These are phyloP conservation scores for Peromyscus maniculatus DNA, from an alignment of 2,113 vertebrate genomes.

Conservation along the genomic window DNA sequence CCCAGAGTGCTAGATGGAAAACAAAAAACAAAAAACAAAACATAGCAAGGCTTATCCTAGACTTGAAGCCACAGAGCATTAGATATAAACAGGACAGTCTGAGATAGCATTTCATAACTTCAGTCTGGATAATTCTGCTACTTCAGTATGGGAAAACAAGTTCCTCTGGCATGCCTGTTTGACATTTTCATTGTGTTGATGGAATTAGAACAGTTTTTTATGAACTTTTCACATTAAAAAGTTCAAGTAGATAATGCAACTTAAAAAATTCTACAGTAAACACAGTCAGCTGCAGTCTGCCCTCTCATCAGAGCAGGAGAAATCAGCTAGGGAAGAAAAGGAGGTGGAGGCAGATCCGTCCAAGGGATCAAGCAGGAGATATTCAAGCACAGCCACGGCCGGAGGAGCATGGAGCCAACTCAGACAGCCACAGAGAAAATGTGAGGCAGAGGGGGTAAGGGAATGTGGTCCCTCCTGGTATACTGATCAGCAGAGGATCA, in stretches of 20 bases:
- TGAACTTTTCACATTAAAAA: background rate
- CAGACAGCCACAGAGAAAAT: background rate
- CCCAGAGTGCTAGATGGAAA: constrained; percentile 2
- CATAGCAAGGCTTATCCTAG: background rate
- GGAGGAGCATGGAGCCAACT: background rate
- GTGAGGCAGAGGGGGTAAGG: background rate
- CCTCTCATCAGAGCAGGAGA: background rate
- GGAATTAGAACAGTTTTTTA: constrained; percentile 8
- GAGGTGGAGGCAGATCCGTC: background rate
- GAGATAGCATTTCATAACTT: constrained; percentile 32
- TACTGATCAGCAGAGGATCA: background rate
- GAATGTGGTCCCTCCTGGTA: background rate
- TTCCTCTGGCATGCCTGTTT: background rate
- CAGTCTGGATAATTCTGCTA: constrained; percentile 22
- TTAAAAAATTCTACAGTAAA: constrained; percentile 41
- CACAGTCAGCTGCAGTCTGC: background rate
- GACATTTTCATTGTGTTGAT: background rate
- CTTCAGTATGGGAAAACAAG: background rate
- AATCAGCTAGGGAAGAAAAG: background rate
- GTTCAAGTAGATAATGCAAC: constrained; percentile 6
- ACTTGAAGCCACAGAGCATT: constrained; percentile 1
- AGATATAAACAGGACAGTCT: constrained; percentile 40
- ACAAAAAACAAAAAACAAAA: background rate
- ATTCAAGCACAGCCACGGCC: background rate
- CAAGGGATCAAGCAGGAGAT: background rate